phyloP scores from a whole-genome alignment of 35 echinoderm and acorn worm genomes.

The Heliocidaris tuberculata region DNA sequence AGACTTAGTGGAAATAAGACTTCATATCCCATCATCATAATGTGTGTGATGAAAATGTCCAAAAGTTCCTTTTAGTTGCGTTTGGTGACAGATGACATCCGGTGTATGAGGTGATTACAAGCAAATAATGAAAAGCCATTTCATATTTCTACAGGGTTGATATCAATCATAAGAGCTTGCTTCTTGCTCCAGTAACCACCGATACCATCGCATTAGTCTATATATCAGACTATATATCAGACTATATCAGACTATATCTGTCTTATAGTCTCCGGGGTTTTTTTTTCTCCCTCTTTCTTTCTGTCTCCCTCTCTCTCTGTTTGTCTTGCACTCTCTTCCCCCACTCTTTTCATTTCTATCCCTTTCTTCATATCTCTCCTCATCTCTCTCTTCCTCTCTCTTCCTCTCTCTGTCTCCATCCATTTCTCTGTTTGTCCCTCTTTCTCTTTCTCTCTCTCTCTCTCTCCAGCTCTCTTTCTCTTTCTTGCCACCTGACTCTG shows the following conservation, averaged over 20 bases:
- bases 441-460: no score
- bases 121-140: conserved; percentile 4
- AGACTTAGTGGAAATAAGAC: not conserved
- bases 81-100: not conserved
- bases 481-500: no score
- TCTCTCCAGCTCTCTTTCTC: no score
- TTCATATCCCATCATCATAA: not conserved
- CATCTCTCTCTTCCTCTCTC: no score
- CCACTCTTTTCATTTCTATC: no score
- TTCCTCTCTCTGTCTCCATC: no score
- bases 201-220: not conserved
- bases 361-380: no score
- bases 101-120: conserved; percentile 1
- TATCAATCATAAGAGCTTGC: not conserved
- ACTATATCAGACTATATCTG: not conserved
- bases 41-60: not conserved
- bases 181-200: conserved; percentile 1
- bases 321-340: no score
- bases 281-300: no score
- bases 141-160: not conserved
- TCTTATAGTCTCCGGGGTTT: no score
- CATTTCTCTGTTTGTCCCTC: no score
- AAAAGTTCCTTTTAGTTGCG: not conserved
- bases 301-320: no score
- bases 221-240: not conserved